phyloP scores from a whole-genome alignment of 2,113 vertebrate species.

The Romanogobio albipinnatus region DNA sequence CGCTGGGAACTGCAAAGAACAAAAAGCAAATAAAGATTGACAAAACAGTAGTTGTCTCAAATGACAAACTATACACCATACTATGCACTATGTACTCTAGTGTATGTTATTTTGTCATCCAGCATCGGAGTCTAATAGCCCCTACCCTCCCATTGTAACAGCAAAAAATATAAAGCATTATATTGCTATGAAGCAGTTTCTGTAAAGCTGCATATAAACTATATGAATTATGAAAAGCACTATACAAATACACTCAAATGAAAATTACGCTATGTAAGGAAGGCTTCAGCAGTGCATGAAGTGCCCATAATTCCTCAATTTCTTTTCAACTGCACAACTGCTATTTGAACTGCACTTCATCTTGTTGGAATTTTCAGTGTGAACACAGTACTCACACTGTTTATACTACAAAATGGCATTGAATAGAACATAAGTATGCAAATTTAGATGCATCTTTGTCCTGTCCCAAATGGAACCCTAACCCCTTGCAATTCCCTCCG shows the following conservation, averaged over 20 bases:
- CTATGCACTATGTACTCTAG: background rate
- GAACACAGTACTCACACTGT: background rate
- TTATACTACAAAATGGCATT: background rate
- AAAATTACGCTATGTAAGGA: background rate
- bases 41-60: background rate
- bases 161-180: too few relatives aligned
- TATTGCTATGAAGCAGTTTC: too few relatives aligned
- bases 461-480: too few relatives aligned
- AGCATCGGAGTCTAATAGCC: background rate
- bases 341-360: background rate
- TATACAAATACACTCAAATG: too few relatives aligned
- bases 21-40: slow-evolving; percentile 28
- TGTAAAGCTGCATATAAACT: too few relatives aligned
- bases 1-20: slow-evolving; percentile 83
- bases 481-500: too few relatives aligned
- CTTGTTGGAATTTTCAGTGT: background rate
- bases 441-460: too few relatives aligned
- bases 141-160: background rate
- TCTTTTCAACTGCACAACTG: background rate
- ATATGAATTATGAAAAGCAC: too few relatives aligned
- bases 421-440: background rate
- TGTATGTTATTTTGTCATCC: background rate
- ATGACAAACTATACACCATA: background rate
- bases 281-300: background rate
- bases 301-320: background rate